Evolutionary conservation across 2,113 vertebrate species (phyloP).

Genomic region (Zosterops lateralis): DNA sequence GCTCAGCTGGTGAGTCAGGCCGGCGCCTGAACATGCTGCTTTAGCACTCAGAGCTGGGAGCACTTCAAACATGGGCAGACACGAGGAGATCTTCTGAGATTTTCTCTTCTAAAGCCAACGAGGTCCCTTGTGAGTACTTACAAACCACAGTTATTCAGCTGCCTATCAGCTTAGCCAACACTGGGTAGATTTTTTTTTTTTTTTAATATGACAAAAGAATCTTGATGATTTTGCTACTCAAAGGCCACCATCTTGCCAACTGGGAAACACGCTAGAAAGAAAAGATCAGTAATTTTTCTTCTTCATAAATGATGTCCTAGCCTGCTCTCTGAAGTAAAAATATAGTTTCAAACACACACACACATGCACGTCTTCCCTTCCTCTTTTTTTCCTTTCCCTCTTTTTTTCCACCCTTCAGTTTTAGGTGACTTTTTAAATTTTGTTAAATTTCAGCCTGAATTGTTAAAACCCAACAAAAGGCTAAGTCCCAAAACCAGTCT

Average conservation of each 20-base stretch:
- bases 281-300: not conserved
- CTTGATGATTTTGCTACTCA: not conserved
- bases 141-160: conserved; percentile 44
- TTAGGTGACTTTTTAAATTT: not conserved
- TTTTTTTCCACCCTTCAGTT: not conserved
- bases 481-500: not conserved
- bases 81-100: not conserved
- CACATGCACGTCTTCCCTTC: not conserved
- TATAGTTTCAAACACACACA: not conserved
- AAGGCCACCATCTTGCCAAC: not conserved
- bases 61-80: not conserved
- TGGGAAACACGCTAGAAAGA: not conserved
- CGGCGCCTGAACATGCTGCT: not conserved
- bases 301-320: not conserved
- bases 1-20: not conserved
- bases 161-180: not conserved
- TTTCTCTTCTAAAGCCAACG: conserved; percentile 39
- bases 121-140: conserved; percentile 1
- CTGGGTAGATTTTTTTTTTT: not conserved
- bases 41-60: conserved; percentile 2
- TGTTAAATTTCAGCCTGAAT: not conserved
- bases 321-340: not conserved
- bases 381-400: not conserved
- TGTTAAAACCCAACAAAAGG: not conserved
- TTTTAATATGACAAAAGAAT: not conserved